Evolutionary conservation across 92 coral and sea anemone genomes (phyloP).

Genomic region (Phenganax stokvisi): DNA sequence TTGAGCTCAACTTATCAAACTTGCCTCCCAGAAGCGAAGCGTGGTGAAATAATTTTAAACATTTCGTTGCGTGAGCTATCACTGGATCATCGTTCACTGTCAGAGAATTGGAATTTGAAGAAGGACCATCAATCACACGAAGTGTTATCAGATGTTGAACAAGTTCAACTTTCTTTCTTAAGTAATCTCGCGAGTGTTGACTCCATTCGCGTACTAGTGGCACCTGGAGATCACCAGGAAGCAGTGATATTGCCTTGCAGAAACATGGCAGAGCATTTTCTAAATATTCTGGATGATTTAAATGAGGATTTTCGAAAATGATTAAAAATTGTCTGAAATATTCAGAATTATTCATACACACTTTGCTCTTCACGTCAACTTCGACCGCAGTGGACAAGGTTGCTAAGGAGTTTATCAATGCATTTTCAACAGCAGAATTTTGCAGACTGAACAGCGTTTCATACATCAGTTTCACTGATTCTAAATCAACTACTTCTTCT

Average conservation of each 20-base stretch:
- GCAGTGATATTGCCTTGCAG: slow-evolving; percentile 66
- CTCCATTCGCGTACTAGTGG: slow-evolving; percentile 77
- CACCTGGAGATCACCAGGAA: slow-evolving; percentile 61
- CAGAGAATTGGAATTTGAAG: slow-evolving; percentile 39
- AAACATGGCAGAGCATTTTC: slow-evolving; percentile 85
- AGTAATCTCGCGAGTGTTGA: slow-evolving; percentile 51
- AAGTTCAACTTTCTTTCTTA: slow-evolving; percentile 76
- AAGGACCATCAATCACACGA: slow-evolving; percentile 86
- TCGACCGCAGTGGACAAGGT: slow-evolving; percentile 66
- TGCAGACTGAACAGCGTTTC: slow-evolving; percentile 66
- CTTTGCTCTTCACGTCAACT: slow-evolving; percentile 60
- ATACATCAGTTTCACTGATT: slow-evolving; percentile 66
- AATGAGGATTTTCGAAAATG: slow-evolving; percentile 79
- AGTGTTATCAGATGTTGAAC: slow-evolving; percentile 85
- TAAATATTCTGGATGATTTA: slow-evolving; percentile 90
- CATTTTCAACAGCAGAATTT: slow-evolving; percentile 79
- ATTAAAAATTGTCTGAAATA: slow-evolving; percentile 78
- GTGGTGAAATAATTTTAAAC: slow-evolving; percentile 66
- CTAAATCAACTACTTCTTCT: slow-evolving; percentile 63
- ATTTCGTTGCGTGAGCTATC: slow-evolving; percentile 72
- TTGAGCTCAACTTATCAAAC: slow-evolving; percentile 32
- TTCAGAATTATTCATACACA: slow-evolving; percentile 52
- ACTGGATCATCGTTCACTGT: slow-evolving; percentile 83
- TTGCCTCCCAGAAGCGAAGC: slow-evolving; percentile 74
- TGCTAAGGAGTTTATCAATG: slow-evolving; percentile 73